These are phyloP conservation scores for Trachops cirrhosus DNA, from an alignment of 2,797 vertebrate genomes.

Conservation along the genomic window DNA sequence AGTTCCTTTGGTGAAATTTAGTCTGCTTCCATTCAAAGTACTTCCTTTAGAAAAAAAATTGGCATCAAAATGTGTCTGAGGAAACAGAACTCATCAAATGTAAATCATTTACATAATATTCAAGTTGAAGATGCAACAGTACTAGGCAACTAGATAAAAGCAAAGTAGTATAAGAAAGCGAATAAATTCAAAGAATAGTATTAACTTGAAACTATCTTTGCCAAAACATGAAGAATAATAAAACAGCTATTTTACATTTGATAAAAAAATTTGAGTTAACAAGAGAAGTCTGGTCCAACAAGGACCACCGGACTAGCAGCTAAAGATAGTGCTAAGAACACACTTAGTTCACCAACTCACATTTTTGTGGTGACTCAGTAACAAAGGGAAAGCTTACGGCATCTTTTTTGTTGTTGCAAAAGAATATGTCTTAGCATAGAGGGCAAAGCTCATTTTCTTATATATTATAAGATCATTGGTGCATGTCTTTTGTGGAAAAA, in stretches of 20 bases:
- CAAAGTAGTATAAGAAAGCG: constrained; percentile 11
- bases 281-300: constrained; percentile 70
- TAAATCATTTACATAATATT: constrained; percentile 34
- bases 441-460: constrained; percentile 54
- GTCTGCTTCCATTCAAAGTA: background rate
- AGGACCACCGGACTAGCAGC: constrained; percentile 77
- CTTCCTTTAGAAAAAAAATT: background rate
- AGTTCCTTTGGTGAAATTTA: constrained; percentile 34
- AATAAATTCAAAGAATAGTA: constrained; percentile 28
- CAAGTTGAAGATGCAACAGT: background rate
- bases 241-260: constrained; percentile 64
- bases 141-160: background rate
- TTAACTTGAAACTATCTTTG: constrained; percentile 71
- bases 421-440: constrained; percentile 30
- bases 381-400: constrained; percentile 47
- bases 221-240: constrained; percentile 68
- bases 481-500: constrained; percentile 58
- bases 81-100: constrained; percentile 29
- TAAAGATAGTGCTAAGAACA: constrained; percentile 73
- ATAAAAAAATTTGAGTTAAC: constrained; percentile 71
- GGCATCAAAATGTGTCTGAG: constrained; percentile 12
- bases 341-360: constrained; percentile 67
- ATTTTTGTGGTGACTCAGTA: constrained; percentile 67
- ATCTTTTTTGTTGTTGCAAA: constrained; percentile 56
- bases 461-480: constrained; percentile 43